A percentile compares a stretch with the other conserved stretches of the same genome.
These are phyloP conservation scores for Drosophila meridiana DNA, from an alignment of 2,888 invertebrate genomes.

Conservation along the genomic window DNA sequence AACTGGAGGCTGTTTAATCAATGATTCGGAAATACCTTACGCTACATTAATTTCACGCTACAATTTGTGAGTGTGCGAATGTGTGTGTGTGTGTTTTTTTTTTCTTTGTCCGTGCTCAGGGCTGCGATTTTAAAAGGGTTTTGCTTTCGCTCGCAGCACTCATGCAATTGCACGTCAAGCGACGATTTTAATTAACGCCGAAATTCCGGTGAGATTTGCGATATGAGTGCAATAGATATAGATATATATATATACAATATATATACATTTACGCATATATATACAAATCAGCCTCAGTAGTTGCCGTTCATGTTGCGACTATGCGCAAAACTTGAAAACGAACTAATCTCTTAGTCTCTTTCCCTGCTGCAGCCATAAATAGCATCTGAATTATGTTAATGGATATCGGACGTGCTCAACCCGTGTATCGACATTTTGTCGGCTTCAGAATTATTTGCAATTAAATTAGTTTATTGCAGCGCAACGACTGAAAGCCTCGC, in stretches of 20 bases:
- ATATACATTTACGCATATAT: no score
- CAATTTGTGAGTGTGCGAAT: conserved; percentile 2
- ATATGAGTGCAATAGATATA: neutral
- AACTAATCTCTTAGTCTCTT: conserved; percentile 6
- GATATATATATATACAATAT: neutral
- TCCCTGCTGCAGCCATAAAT: conserved; percentile 26
- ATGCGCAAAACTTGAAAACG: neutral
- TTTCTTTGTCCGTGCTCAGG: conserved; percentile 1
- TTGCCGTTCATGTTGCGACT: neutral
- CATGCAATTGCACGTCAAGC: conserved; percentile 22
- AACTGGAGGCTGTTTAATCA: conserved; percentile 63
- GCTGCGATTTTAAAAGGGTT: conserved; percentile 20
- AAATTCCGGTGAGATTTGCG: neutral
- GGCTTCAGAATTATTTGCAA: conserved; percentile 20
- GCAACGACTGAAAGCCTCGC: neutral
- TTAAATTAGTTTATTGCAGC: conserved; percentile 27
- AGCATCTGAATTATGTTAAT: conserved; percentile 33
- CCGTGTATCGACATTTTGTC: conserved; percentile 11
- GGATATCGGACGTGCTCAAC: conserved; percentile 26
- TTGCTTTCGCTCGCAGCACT: conserved; percentile 9
- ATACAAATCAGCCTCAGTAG: neutral
- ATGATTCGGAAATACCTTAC: conserved; percentile 78
- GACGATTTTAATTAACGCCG: conserved; percentile 19
- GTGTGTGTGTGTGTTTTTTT: neutral
- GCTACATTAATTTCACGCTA: conserved; percentile 73